A percentile compares a stretch with the other conserved stretches of the same genome.
phyloP scores from a whole-genome alignment of 2,797 vertebrate genomes.

The Cuniculus paca region DNA sequence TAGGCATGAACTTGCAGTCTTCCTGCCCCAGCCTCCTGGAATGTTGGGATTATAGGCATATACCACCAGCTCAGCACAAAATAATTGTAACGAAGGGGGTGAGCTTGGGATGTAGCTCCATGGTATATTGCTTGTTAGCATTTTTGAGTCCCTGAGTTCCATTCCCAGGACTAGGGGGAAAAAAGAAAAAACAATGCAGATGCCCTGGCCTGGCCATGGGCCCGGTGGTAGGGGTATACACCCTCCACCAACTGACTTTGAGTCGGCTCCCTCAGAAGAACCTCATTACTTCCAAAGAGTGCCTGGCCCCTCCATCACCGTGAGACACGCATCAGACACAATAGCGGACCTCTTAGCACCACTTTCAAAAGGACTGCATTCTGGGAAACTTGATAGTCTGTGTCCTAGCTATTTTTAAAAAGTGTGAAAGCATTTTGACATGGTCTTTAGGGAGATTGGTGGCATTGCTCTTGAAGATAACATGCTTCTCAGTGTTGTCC shows the following conservation, averaged over 20 bases:
- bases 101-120: background rate
- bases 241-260: too few species aligned
- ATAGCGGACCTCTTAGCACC: background rate
- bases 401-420: background rate
- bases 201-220: background rate
- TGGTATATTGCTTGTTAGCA: background rate
- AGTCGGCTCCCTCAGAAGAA: background rate
- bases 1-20: background rate
- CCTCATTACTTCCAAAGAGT: background rate
- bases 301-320: background rate
- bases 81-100: background rate
- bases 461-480: background rate
- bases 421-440: background rate
- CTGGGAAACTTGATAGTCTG: background rate
- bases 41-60: background rate
- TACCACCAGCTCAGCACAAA: background rate
- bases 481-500: background rate
- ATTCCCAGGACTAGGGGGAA: background rate
- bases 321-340: background rate
- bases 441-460: background rate
- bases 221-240: too few species aligned
- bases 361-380: background rate
- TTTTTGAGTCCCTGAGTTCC: background rate
- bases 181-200: background rate
- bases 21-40: background rate